These are phyloP conservation scores for Diarsia dahlii DNA, from an alignment of 2,888 invertebrate species.

Conservation along the genomic window DNA sequence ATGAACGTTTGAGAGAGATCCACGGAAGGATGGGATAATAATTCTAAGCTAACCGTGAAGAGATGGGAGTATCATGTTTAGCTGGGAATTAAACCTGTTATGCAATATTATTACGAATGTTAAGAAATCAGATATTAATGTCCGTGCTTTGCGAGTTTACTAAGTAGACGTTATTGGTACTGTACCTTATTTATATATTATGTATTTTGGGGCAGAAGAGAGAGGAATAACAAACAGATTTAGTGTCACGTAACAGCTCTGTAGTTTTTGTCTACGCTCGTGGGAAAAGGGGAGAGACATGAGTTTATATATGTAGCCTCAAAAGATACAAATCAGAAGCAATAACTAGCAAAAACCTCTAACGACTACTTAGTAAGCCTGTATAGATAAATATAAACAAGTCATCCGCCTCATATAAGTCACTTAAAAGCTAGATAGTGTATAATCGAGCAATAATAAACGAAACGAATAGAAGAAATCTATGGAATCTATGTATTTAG, in stretches of 20 bases:
- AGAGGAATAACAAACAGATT: not conserved
- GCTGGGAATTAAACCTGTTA: slow-evolving; percentile 8
- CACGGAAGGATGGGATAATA: not conserved
- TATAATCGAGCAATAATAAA: slow-evolving; percentile 65
- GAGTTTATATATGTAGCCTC: not conserved
- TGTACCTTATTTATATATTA: not conserved
- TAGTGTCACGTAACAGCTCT: not conserved
- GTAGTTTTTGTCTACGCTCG: not conserved
- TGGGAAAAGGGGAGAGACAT: not conserved
- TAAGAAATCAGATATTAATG: slow-evolving; percentile 44
- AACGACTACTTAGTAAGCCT: slow-evolving; percentile 37
- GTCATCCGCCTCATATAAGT: slow-evolving; percentile 62
- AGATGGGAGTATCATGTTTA: not conserved
- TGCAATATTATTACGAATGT: slow-evolving; percentile 32
- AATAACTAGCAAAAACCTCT: slow-evolving; percentile 15
- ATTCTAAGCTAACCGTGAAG: slow-evolving; percentile 21
- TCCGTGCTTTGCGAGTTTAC: slow-evolving; percentile 26
- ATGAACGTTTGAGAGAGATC: not conserved
- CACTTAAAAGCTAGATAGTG: slow-evolving; percentile 56
- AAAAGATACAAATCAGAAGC: not conserved
- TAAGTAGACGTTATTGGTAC: slow-evolving; percentile 37
- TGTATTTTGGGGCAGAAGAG: not conserved
- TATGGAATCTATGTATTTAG: slow-evolving; percentile 47
- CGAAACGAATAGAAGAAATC: slow-evolving; percentile 52
- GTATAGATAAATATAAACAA: slow-evolving; percentile 26